A percentile compares a stretch with the other conserved stretches of the same genome.
These are phyloP conservation scores for Danionella cerebrum DNA, from an alignment of 2,113 vertebrate genomes.

Conservation along the genomic window DNA sequence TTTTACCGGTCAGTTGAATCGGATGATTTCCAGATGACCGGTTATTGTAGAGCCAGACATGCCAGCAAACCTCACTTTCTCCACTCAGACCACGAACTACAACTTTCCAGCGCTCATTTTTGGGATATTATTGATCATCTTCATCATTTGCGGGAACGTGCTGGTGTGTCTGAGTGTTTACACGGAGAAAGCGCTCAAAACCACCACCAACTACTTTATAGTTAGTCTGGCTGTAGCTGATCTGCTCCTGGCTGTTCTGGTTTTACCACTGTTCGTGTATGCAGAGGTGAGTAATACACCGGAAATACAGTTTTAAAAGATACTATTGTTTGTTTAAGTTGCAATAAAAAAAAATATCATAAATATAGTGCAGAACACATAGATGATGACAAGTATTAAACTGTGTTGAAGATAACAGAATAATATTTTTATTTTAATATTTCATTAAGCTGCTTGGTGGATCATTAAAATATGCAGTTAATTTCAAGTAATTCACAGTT, in stretches of 20 bases:
- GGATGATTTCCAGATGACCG: slow-evolving; percentile 28
- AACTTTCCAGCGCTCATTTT: slow-evolving; percentile 72
- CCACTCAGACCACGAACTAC: slow-evolving; percentile 39
- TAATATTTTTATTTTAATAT: too few relatives aligned
- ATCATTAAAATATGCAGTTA: too few relatives aligned
- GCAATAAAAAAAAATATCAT: too few relatives aligned
- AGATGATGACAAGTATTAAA: too few relatives aligned
- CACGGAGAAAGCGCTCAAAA: slow-evolving; percentile 84
- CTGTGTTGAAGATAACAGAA: too few relatives aligned
- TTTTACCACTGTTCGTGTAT: slow-evolving; percentile 87
- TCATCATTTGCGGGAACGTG: slow-evolving; percentile 81
- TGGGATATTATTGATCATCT: slow-evolving; percentile 76
- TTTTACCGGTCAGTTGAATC: not conserved
- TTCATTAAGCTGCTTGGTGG: too few relatives aligned
- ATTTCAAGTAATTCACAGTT: too few relatives aligned
- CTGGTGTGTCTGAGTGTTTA: slow-evolving; percentile 87
- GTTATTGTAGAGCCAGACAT: slow-evolving; percentile 43
- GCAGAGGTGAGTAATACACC: slow-evolving; percentile 80
- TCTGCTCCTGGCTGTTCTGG: slow-evolving; percentile 81
- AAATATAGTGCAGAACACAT: too few relatives aligned
- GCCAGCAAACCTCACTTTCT: slow-evolving; percentile 53
- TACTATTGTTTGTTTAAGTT: not conserved
- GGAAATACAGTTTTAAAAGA: too few relatives aligned
- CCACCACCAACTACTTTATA: slow-evolving; percentile 95
- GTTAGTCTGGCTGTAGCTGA: slow-evolving; percentile 88